Conservation (phyloP, 2,113 vertebrate genomes). For the Alexandromys fortis region DNA sequence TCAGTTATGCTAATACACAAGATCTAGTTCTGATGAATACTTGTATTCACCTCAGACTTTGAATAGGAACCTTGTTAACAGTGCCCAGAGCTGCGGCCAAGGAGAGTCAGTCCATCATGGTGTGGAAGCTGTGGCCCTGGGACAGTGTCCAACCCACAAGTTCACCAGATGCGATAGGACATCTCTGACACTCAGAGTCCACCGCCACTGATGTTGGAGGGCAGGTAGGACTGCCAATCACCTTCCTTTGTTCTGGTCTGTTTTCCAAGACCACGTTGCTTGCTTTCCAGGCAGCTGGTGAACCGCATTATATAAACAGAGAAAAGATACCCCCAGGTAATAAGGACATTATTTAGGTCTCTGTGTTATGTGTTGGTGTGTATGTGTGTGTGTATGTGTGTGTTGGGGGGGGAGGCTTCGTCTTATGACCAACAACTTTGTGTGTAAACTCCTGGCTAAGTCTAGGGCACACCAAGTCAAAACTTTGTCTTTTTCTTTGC, state of each 20-base stretch:
- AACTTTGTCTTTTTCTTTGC: background rate
- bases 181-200: background rate
- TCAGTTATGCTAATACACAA: background rate
- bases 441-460: background rate
- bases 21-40: background rate
- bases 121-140: no score
- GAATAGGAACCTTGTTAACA: background rate
- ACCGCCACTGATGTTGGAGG: background rate
- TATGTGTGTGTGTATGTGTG: background rate
- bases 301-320: background rate
- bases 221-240: accelerated
- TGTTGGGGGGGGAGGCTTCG: background rate
- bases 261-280: background rate
- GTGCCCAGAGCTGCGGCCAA: background rate
- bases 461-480: background rate
- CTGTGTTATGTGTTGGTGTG: background rate
- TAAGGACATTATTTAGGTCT: background rate
- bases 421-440: background rate
- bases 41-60: background rate
- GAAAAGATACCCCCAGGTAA: background rate
- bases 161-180: background rate
- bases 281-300: background rate
- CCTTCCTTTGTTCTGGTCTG: background rate
- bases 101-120: background rate
- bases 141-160: background rate